Conservation (phyloP, 2,113 vertebrate genomes). For the Xiphophorus hellerii region DNA sequence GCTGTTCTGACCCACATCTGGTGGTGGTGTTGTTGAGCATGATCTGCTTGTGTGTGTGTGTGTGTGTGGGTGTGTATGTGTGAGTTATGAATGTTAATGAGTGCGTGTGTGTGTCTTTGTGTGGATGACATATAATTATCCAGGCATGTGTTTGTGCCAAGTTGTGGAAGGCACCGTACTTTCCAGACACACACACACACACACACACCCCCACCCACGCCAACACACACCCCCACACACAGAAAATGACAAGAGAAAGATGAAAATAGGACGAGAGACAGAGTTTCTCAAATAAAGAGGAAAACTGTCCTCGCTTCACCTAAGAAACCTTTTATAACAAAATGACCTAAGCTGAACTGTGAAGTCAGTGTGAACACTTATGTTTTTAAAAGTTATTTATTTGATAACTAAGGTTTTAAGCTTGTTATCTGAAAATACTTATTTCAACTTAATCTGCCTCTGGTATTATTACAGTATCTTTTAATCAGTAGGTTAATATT, state of each 20-base stretch:
- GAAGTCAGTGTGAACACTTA: background rate
- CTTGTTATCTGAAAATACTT: background rate
- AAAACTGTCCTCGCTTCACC: constrained; percentile 27
- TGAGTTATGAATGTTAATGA: constrained; percentile 26
- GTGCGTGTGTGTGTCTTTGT: constrained; percentile 17
- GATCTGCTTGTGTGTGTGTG: constrained; percentile 9
- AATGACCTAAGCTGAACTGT: constrained; percentile 13
- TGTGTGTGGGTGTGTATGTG: constrained; percentile 3
- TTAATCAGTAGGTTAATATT: background rate
- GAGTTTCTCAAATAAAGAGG: constrained; percentile 16
- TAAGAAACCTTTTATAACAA: background rate
- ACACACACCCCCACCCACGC: background rate
- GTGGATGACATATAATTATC: constrained; percentile 70
- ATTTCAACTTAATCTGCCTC: background rate
- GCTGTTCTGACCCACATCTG: constrained; percentile 46
- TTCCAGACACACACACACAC: constrained; percentile 46
- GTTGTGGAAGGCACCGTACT: constrained; percentile 75
- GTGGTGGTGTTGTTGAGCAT: background rate
- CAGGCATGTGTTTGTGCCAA: constrained; percentile 70
- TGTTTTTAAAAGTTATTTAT: background rate
- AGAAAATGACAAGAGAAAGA: background rate
- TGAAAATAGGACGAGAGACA: background rate
- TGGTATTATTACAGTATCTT: background rate
- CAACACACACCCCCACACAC: background rate
- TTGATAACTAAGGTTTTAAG: background rate